Evolutionary conservation across 2,797 vertebrate genomes (phyloP), one percentile per base, ranked within the genome.

Genomic region (Sebastes wilsoni): DNA sequence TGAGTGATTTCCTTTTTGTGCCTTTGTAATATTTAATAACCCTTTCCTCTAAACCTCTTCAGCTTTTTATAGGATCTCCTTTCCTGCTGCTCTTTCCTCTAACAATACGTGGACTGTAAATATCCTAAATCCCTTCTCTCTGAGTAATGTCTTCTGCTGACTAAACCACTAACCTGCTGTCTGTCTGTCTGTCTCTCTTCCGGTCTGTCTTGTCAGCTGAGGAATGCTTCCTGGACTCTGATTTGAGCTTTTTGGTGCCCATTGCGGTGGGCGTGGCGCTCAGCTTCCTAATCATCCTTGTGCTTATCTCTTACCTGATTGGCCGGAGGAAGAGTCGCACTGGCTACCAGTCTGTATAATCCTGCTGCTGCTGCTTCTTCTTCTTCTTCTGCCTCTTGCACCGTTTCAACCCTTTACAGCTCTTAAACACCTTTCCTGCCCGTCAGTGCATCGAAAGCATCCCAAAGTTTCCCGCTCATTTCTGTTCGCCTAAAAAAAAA

Each of bases 211-310:
- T 92, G 94, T 95, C 97, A 99, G 98, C 97, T 80, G 97, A 98
- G 96, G 98, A 99, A 94, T 99, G 98, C 96, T 96, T 97, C 97
- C 96, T 96, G 96, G 97, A 98, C 94, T 96, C 97, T 97, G 97
- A 99, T 95, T 97, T 99, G 96, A 99, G 96, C 96, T 98, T 98
- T 97, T 96, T 99, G 95, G 98, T 99, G 93, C 97, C 98, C 89
- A 96, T 99, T 81, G 97, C 97, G 80, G 97, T 99, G 94, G 98
- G 98, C 30, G 92, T 98, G 95, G 96, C 97, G 2, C 96, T 99
- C 93, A 96, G 97, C 94, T 97, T 99, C 96, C 96, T 98, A 95
- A 97, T 99, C 94, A 95, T 99, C 96, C 96, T 98, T 94, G 97
- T 98, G 87, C 97, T 99, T 96, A 95, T 99, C 94, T 98, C 97